Percentiles rank a stretch among this genome's conserved stretches.
Evolutionary conservation across 2,888 invertebrate species (phyloP).

Genomic region (Sipunculus nudus): DNA sequence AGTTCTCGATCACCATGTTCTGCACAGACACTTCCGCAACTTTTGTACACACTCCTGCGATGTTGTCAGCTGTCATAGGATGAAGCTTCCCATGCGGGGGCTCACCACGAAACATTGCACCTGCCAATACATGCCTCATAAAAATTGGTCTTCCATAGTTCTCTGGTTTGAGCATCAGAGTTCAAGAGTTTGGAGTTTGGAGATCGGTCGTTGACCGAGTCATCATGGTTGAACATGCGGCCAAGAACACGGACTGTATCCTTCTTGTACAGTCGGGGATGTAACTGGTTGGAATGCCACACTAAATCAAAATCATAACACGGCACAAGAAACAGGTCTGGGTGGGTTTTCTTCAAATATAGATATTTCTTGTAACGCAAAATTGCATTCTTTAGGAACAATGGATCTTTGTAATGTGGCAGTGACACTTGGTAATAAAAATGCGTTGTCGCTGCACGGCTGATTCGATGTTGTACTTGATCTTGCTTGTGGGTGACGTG

Average conservation of each 20-base stretch:
- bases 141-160: constrained; percentile 66
- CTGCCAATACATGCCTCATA: constrained; percentile 63
- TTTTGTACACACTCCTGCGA: constrained; percentile 55
- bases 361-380: constrained; percentile 65
- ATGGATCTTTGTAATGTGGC: constrained; percentile 66
- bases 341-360: constrained; percentile 52
- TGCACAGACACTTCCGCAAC: constrained; percentile 48
- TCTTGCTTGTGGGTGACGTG: constrained; percentile 34
- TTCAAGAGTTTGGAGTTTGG: constrained; percentile 65
- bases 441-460: constrained; percentile 66
- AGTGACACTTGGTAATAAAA: constrained; percentile 69
- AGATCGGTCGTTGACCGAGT: constrained; percentile 67
- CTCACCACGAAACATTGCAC: constrained; percentile 68
- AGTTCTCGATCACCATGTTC: constrained; percentile 32
- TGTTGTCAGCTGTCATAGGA: constrained; percentile 55
- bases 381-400: constrained; percentile 65
- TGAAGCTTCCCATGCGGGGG: constrained; percentile 65
- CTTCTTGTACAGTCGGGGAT: constrained; percentile 57
- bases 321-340: not conserved
- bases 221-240: constrained; percentile 68
- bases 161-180: constrained; percentile 66
- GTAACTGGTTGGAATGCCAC: constrained; percentile 69
- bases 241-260: constrained; percentile 59
- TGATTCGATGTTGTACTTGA: constrained; percentile 64
- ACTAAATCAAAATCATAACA: constrained; percentile 53